Conservation (phyloP, 2,113 vertebrate genomes). For the Sitta europaea region DNA sequence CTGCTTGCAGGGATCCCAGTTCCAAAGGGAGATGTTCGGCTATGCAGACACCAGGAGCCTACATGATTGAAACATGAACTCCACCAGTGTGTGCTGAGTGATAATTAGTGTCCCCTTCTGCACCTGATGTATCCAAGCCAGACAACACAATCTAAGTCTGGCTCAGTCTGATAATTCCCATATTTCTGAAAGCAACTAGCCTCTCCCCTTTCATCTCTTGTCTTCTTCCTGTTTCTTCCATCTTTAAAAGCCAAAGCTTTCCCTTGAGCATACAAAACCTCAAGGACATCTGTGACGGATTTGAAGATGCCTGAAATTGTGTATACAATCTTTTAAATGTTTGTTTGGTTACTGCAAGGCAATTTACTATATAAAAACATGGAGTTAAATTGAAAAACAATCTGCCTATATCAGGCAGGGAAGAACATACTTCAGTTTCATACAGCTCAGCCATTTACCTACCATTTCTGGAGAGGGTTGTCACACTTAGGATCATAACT, state of each 20-base stretch:
- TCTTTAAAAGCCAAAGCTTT: background rate
- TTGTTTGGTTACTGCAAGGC: slow-evolving; percentile 1
- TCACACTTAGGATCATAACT: background rate
- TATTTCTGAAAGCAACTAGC: background rate
- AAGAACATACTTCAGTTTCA: background rate
- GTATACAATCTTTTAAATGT: background rate
- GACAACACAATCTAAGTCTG: background rate
- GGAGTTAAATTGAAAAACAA: background rate
- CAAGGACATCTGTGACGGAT: background rate
- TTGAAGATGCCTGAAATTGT: background rate
- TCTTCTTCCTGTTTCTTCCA: background rate
- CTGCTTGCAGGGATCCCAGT: background rate
- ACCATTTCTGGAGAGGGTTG: background rate
- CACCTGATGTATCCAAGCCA: background rate
- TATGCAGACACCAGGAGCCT: background rate
- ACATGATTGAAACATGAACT: background rate
- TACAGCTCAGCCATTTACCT: background rate
- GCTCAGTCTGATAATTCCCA: background rate
- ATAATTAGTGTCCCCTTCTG: background rate
- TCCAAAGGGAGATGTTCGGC: background rate
- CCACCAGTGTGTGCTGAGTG: background rate
- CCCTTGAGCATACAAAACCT: background rate
- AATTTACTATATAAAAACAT: background rate
- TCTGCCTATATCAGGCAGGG: background rate
- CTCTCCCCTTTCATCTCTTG: background rate